Percentiles rank a stretch among this genome's conserved stretches.
Evolutionary conservation across 2,113 vertebrate species (phyloP).

Genomic region (Casuarius casuarius): DNA sequence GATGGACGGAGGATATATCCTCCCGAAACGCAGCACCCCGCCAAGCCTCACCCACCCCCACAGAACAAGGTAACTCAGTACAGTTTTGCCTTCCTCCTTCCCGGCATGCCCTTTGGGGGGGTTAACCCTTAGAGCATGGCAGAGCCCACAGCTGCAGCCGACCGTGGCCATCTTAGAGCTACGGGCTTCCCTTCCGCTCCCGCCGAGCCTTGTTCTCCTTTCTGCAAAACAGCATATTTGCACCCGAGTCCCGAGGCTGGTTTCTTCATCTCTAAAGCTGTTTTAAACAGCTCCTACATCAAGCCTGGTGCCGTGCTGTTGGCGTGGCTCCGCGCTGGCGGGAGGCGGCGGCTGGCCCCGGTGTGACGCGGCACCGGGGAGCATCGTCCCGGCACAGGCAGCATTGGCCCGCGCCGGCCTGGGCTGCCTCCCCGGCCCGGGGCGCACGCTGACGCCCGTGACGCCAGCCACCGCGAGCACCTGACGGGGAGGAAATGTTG

Average conservation of each 20-base stretch:
- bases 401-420: background rate
- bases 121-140: background rate
- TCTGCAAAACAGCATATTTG: background rate
- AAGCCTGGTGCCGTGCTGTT: background rate
- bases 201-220: background rate
- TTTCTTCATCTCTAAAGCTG: background rate
- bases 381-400: background rate
- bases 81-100: background rate
- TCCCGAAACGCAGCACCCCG: background rate
- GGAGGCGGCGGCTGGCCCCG: background rate
- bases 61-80: background rate
- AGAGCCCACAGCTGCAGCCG: background rate
- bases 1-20: no score
- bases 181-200: background rate
- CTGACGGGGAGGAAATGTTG: background rate
- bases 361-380: background rate
- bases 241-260: background rate
- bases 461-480: background rate
- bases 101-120: background rate
- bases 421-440: background rate
- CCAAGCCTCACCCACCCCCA: background rate
- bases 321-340: background rate
- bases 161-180: background rate
- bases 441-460: rapidly evolving
- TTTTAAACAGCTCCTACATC: background rate